phyloP scores from a whole-genome alignment of 2,888 invertebrate species.

The Halictus ligatus region DNA sequence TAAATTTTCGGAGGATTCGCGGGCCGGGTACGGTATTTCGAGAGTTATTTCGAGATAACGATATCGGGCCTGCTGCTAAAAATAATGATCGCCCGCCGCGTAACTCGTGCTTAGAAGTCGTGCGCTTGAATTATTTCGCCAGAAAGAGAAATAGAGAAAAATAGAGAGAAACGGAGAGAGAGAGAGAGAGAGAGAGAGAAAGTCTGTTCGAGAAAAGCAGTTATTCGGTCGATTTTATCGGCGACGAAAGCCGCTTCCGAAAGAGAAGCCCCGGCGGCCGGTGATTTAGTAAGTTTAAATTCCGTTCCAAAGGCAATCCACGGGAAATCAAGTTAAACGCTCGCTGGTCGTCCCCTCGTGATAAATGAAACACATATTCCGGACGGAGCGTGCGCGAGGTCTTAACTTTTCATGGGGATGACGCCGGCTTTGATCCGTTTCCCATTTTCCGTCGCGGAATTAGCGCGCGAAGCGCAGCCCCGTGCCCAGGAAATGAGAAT shows the following conservation, averaged over 20 bases:
- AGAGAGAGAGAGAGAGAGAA: too few species aligned
- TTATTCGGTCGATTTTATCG: constrained; percentile 25
- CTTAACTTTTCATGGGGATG: constrained; percentile 21
- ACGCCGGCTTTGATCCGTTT: constrained; percentile 3
- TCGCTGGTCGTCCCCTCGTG: constrained; percentile 7
- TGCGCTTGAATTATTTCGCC: constrained; percentile 3
- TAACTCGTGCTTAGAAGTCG: background rate
- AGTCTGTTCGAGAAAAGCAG: background rate
- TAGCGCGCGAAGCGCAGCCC: background rate
- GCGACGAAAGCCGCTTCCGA: background rate
- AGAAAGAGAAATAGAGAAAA: background rate
- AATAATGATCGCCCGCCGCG: background rate
- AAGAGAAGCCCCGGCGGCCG: background rate
- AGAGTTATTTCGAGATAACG: constrained; percentile 23
- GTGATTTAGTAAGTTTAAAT: constrained; percentile 20
- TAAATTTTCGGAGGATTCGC: background rate
- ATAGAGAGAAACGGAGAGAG: background rate
- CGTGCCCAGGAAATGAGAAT: constrained; percentile 1
- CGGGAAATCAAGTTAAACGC: constrained; percentile 35
- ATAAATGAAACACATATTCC: constrained; percentile 29
- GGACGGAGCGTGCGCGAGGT: constrained; percentile 6
- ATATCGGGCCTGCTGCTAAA: constrained; percentile 14
- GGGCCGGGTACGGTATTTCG: constrained; percentile 2
- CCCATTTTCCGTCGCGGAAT: background rate
- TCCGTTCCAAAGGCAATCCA: constrained; percentile 7